Evolutionary conservation across 2,797 vertebrate species (phyloP), one percentile per base, ranked within the genome.

Genomic region (Limosa lapponica): DNA sequence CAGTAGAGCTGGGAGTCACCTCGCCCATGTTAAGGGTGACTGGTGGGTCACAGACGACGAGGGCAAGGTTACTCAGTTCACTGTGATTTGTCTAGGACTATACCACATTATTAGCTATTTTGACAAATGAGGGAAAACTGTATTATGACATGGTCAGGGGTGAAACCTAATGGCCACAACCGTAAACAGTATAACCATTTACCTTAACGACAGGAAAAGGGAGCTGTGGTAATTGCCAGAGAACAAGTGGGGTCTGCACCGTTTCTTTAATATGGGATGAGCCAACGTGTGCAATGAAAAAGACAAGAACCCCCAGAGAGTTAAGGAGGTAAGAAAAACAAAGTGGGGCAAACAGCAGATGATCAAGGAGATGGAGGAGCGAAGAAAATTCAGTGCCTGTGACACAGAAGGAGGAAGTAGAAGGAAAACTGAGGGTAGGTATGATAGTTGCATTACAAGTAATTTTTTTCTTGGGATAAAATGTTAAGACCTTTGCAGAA

Each of bases 221-320:
- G 51, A 89, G 13, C 37, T 48, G 37, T 6, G 2, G 25, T 8
- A 72, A 78, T 55, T 37, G 12, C 19, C 57, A 74, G 34, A 15
- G n/a, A 86, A 70, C 34, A 86, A 88, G 64, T 2, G 6, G 36
- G 37, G 32, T n/a, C 65, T 64, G 75, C 13, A 48, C 17, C 0
- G 0, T 37, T 78, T 78, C 27, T 67, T 77, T 43, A 64, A 52
- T 30, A 41, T 1, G 16, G 46, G 30, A 48, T 39, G 30, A 62
- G 90, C 30, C 0, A 0, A 43, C 4, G 1, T 0, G 3, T 34
- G 41, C 65, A 48, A n/a, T 2, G 28, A 88, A 57, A 74, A 81
- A 81, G 44, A 32, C 13, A 71, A 62, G 44, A 71, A 24, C 2
- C 10, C 19, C 22, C 0, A 0, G 37, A 39, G 13, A 84, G 18